phyloP scores from a whole-genome alignment of 1,140 invertebrate genomes.

The Helicoverpa armigera region DNA sequence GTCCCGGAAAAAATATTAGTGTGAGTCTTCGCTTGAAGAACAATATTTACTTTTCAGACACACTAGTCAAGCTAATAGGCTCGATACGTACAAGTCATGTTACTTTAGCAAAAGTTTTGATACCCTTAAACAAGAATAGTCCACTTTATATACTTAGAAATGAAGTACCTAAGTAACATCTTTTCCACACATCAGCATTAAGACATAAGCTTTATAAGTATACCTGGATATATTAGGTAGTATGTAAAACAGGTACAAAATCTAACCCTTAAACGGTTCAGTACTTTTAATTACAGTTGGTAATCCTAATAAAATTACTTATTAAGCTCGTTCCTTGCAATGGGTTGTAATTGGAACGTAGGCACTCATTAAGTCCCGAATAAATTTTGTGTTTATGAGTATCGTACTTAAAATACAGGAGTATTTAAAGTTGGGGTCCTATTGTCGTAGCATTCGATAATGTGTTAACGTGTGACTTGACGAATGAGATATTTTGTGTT shows the following conservation, averaged over 20 bases:
- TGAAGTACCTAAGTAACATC: too few species aligned
- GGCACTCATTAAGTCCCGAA: conserved; percentile 26
- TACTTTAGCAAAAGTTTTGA: too few species aligned
- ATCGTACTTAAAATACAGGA: not conserved
- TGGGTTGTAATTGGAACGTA: conserved; percentile 27
- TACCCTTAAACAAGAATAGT: too few species aligned
- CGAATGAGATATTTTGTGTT: not conserved
- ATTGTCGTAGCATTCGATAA: conserved; percentile 1
- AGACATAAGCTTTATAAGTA: too few species aligned
- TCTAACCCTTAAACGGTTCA: not conserved
- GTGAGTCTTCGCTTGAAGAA: too few species aligned
- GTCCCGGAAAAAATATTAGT: too few species aligned
- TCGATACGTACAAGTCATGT: too few species aligned
- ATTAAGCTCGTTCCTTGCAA: conserved; percentile 22
- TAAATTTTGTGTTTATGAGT: conserved; percentile 31
- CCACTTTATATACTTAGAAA: too few species aligned
- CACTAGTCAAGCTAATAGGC: too few species aligned
- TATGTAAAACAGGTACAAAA: conserved; percentile 20
- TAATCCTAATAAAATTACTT: conserved; percentile 34
- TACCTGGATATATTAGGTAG: not conserved
- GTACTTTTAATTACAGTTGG: conserved; percentile 25
- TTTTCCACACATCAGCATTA: too few species aligned
- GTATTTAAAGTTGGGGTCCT: not conserved
- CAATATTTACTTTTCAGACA: too few species aligned
- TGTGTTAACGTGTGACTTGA: not conserved